Conservation (phyloP, 2,113 vertebrate species). For the Python bivittatus region DNA sequence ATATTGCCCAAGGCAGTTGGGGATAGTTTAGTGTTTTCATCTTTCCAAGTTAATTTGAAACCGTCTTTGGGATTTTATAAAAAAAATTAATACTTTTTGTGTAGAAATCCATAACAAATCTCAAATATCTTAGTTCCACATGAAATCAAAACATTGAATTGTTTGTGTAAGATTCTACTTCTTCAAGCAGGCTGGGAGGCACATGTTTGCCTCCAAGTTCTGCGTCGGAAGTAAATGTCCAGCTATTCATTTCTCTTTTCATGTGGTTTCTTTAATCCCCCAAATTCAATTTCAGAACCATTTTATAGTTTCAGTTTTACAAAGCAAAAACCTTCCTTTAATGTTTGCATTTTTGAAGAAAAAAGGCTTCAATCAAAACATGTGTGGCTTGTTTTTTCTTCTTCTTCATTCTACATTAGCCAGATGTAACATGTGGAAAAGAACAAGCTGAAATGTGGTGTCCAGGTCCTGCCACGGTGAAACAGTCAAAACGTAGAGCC, state of each 20-base stretch:
- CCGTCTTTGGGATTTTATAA: not conserved
- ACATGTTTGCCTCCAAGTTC: constrained; percentile 88
- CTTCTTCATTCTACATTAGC: constrained; percentile 81
- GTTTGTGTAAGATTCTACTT: constrained; percentile 56
- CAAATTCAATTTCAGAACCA: constrained; percentile 84
- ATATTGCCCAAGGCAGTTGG: not conserved
- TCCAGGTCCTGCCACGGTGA: constrained; percentile 60
- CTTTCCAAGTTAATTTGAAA: not conserved
- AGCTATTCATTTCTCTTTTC: constrained; percentile 83
- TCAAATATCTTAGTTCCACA: constrained; percentile 3
- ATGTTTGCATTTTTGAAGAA: constrained; percentile 87
- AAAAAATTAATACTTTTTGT: not conserved
- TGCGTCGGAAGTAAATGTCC: constrained; percentile 91
- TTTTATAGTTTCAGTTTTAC: constrained; percentile 87
- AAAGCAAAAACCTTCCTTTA: constrained; percentile 90
- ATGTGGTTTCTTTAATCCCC: constrained; percentile 93
- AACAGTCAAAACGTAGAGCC: not conserved
- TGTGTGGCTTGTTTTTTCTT: constrained; percentile 72
- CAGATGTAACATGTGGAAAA: constrained; percentile 77
- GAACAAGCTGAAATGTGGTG: constrained; percentile 69
- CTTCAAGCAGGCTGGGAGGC: constrained; percentile 77
- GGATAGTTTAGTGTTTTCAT: not conserved
- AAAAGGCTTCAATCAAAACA: constrained; percentile 87
- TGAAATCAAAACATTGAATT: constrained; percentile 44
- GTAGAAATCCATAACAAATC: constrained; percentile 37